Conservation (phyloP, 2,888 invertebrate genomes). For the Doris montereyensis region DNA sequence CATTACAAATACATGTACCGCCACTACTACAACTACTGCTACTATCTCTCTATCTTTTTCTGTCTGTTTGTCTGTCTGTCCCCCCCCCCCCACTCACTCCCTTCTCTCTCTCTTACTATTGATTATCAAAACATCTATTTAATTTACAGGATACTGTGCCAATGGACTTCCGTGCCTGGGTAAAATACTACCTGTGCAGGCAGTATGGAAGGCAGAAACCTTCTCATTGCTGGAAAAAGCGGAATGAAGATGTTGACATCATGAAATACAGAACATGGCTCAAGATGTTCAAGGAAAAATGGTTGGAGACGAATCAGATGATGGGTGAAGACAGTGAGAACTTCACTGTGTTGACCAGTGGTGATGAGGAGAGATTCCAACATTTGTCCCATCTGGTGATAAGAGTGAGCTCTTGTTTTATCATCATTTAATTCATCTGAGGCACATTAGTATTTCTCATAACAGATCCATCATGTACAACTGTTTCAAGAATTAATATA, state of each 20-base stretch:
- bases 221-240: background rate
- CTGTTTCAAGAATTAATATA: too few relatives aligned
- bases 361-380: background rate
- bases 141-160: constrained; percentile 33
- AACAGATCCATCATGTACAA: too few relatives aligned
- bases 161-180: constrained; percentile 32
- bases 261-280: constrained; percentile 25
- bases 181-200: constrained; percentile 27
- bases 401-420: too few relatives aligned
- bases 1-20: too few relatives aligned
- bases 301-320: constrained; percentile 20
- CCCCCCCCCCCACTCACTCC: too few relatives aligned
- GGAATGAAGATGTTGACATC: background rate
- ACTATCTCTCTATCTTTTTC: too few relatives aligned
- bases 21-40: too few relatives aligned
- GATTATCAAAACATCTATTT: too few relatives aligned
- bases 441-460: background rate
- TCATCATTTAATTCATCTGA: background rate
- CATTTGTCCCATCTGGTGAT: too few relatives aligned
- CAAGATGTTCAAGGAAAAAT: constrained; percentile 28
- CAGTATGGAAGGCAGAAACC: constrained; percentile 1
- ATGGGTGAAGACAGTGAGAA: background rate
- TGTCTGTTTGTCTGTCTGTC: too few relatives aligned
- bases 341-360: background rate
- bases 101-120: too few relatives aligned